These are phyloP conservation scores for Apodemia mormo DNA, from an alignment of 2,888 invertebrate species.

Conservation along the genomic window DNA sequence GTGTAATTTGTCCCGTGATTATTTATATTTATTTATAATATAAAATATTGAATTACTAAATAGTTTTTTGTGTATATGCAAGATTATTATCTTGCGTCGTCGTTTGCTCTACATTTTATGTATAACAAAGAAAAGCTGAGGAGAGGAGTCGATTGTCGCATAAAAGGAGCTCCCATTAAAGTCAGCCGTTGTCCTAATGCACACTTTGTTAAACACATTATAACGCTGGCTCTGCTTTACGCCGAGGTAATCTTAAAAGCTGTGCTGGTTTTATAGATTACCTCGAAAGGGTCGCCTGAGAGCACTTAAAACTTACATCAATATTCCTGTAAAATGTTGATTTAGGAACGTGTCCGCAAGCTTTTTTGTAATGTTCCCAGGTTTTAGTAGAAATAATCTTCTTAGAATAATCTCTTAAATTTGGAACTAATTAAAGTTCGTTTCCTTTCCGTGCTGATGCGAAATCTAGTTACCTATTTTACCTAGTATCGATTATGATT, in stretches of 20 bases:
- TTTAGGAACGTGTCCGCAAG: not conserved
- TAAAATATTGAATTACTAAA: too few species aligned
- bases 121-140: not conserved
- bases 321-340: slow-evolving; percentile 14
- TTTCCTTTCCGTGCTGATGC: too few species aligned
- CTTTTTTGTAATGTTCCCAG: not conserved
- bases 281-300: not conserved
- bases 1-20: too few species aligned
- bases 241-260: slow-evolving; percentile 16
- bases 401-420: too few species aligned
- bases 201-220: slow-evolving; percentile 20
- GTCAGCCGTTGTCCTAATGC: slow-evolving; percentile 3
- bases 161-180: slow-evolving; percentile 12
- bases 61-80: too few species aligned
- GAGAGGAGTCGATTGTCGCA: slow-evolving; percentile 4
- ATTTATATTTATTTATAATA: too few species aligned
- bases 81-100: too few species aligned
- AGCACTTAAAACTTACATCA: slow-evolving; percentile 15
- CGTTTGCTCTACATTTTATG: not conserved
- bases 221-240: slow-evolving; percentile 7
- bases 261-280: slow-evolving; percentile 16
- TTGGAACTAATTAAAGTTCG: too few species aligned
- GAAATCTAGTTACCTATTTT: too few species aligned
- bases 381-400: too few species aligned
- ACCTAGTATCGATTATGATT: too few species aligned